A percentile compares a stretch with the other conserved stretches of the same genome.
These are phyloP conservation scores for Pseudochirops corinnae DNA, from an alignment of 2,797 vertebrate species.

Conservation along the genomic window DNA sequence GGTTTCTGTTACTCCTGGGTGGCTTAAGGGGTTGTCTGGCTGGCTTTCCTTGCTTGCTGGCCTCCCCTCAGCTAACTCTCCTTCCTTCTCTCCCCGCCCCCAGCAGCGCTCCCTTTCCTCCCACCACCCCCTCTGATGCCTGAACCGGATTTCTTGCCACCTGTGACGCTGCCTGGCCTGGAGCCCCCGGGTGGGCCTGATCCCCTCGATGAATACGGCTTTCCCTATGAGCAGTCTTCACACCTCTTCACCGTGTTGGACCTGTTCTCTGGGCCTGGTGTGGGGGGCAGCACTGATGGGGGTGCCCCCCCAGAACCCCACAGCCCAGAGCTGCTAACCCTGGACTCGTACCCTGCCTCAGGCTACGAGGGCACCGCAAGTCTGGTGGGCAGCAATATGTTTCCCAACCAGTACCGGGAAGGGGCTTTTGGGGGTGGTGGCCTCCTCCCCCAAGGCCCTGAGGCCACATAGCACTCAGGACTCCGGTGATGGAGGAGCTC, in stretches of 20 bases:
- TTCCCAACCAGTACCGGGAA: conserved; percentile 82
- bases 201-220: conserved; percentile 67
- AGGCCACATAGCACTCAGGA: conserved; percentile 73
- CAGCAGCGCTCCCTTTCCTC: conserved; percentile 55
- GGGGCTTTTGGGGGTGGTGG: conserved; percentile 67
- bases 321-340: conserved; percentile 46
- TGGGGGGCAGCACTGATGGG: conserved; percentile 66
- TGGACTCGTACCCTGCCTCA: conserved; percentile 74
- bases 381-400: conserved; percentile 83
- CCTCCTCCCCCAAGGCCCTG: conserved; percentile 69
- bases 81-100: neutral
- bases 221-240: conserved; percentile 63
- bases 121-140: conserved; percentile 53
- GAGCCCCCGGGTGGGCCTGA: conserved; percentile 67
- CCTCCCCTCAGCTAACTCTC: neutral
- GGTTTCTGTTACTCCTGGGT: neutral
- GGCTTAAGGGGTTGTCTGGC: neutral
- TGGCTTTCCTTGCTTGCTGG: neutral
- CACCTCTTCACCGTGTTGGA: conserved; percentile 75
- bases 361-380: conserved; percentile 76
- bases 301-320: conserved; percentile 42
- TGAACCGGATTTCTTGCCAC: conserved; percentile 66
- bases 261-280: conserved; percentile 68
- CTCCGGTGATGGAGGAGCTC: neutral
- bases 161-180: conserved; percentile 67